phyloP scores from a whole-genome alignment of 2,888 invertebrate species.

The Abrostola tripartita region DNA sequence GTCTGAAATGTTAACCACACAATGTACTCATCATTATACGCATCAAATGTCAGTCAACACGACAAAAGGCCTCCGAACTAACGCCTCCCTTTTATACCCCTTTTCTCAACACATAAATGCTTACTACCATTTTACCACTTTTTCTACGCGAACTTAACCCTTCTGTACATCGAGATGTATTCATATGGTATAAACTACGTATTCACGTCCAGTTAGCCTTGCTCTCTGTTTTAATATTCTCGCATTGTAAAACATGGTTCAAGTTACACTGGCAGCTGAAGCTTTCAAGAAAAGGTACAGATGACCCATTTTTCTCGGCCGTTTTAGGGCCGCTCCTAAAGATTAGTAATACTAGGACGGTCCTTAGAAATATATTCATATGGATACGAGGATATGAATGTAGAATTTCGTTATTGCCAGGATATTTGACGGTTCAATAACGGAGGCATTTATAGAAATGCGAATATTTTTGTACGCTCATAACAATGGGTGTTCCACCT shows the following conservation, averaged over 20 bases:
- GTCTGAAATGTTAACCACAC: slow-evolving; percentile 25
- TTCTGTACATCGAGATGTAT: slow-evolving; percentile 76
- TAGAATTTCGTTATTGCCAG: slow-evolving; percentile 68
- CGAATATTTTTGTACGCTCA: slow-evolving; percentile 50
- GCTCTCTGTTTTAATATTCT: slow-evolving; percentile 50
- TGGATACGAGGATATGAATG: slow-evolving; percentile 67
- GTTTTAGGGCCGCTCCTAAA: slow-evolving; percentile 72
- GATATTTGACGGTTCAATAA: slow-evolving; percentile 61
- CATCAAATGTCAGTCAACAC: slow-evolving; percentile 65
- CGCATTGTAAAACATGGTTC: slow-evolving; percentile 40
- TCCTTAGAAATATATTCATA: slow-evolving; percentile 73
- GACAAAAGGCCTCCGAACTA: slow-evolving; percentile 69
- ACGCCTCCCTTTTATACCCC: slow-evolving; percentile 68
- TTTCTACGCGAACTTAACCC: slow-evolving; percentile 72
- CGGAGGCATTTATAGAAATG: slow-evolving; percentile 53
- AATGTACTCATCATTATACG: slow-evolving; percentile 50
- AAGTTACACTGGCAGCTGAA: slow-evolving; percentile 55
- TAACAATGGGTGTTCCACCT: slow-evolving; percentile 47
- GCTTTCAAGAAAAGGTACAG: slow-evolving; percentile 74
- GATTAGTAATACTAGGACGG: slow-evolving; percentile 73
- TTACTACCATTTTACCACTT: slow-evolving; percentile 78
- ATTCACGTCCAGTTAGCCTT: slow-evolving; percentile 59
- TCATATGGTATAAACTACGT: slow-evolving; percentile 77
- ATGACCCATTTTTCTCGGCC: slow-evolving; percentile 76
- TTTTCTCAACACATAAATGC: slow-evolving; percentile 75